Percentiles rank a stretch among this genome's conserved stretches.
Conservation (phyloP, 2,113 vertebrate genomes). For the Hippocampus mohnikei region DNA sequence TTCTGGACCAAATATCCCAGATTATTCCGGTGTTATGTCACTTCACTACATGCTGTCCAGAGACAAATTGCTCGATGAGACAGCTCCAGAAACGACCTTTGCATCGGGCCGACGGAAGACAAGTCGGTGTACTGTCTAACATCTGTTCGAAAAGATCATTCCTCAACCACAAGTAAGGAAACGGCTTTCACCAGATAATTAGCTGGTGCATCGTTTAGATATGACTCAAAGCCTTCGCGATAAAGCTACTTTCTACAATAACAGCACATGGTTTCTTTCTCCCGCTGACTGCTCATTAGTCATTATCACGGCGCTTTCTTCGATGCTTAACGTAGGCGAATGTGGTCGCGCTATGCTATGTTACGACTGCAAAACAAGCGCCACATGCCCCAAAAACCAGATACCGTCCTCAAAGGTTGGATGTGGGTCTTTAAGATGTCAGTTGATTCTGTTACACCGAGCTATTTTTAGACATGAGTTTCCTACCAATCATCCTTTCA, state of each 20-base stretch:
- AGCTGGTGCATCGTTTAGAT: slow-evolving; percentile 39
- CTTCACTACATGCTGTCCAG: slow-evolving; percentile 47
- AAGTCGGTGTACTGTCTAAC: slow-evolving; percentile 49
- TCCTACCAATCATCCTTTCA: no score
- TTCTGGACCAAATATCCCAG: slow-evolving; percentile 67
- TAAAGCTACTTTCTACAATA: background rate
- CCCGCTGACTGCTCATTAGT: background rate
- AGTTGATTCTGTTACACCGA: no score
- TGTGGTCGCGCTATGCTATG: background rate
- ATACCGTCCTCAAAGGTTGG: background rate
- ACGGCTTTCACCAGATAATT: slow-evolving; percentile 43
- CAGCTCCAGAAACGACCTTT: slow-evolving; percentile 46
- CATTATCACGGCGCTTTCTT: background rate
- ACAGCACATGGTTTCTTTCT: background rate
- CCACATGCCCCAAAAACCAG: background rate
- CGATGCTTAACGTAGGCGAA: background rate
- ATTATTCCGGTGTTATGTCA: slow-evolving; percentile 66
- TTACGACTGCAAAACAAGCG: background rate
- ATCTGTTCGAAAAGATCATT: slow-evolving; percentile 64
- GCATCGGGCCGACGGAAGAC: slow-evolving; percentile 54
- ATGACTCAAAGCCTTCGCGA: slow-evolving; percentile 18
- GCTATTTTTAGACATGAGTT: no score
- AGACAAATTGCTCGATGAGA: slow-evolving; percentile 55
- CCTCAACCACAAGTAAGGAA: slow-evolving; percentile 37
- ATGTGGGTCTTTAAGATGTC: background rate